Percentiles rank a stretch among this genome's conserved stretches.
phyloP scores from a whole-genome alignment of 1,140 invertebrate genomes.

The Goniozus legneri region DNA sequence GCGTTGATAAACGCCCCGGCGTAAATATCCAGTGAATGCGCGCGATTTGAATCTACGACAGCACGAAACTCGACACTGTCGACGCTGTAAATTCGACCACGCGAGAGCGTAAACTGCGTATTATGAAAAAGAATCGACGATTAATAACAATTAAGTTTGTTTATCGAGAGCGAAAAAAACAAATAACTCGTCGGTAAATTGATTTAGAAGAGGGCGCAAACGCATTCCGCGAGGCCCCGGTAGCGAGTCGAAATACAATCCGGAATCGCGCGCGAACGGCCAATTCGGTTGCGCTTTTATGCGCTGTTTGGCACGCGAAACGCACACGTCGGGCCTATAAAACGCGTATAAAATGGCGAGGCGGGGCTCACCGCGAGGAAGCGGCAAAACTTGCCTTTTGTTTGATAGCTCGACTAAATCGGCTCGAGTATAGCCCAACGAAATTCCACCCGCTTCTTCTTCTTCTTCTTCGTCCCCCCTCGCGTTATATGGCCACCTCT shows the following conservation, averaged over 20 bases:
- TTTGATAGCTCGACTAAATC: slow-evolving; percentile 56
- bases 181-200: too few species aligned
- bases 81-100: slow-evolving; percentile 3
- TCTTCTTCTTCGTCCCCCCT: too few species aligned
- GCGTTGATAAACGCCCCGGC: not conserved
- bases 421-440: too few species aligned
- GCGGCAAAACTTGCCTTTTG: slow-evolving; percentile 56
- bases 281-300: slow-evolving; percentile 29
- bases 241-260: not conserved
- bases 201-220: not conserved
- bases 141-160: too few species aligned
- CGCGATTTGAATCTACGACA: not conserved
- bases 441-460: too few species aligned
- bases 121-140: too few species aligned
- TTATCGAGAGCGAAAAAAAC: too few species aligned
- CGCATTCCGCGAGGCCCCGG: not conserved
- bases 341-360: slow-evolving; percentile 45
- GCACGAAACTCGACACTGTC: not conserved
- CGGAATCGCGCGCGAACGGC: slow-evolving; percentile 26
- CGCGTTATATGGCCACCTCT: slow-evolving; percentile 54
- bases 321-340: slow-evolving; percentile 39
- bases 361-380: too few species aligned
- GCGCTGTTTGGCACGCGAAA: slow-evolving; percentile 38
- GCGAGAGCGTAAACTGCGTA: too few species aligned
- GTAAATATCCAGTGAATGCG: not conserved